These are phyloP conservation scores for Lithophane semibrunnea DNA, from an alignment of 2,888 invertebrate species.

Conservation along the genomic window DNA sequence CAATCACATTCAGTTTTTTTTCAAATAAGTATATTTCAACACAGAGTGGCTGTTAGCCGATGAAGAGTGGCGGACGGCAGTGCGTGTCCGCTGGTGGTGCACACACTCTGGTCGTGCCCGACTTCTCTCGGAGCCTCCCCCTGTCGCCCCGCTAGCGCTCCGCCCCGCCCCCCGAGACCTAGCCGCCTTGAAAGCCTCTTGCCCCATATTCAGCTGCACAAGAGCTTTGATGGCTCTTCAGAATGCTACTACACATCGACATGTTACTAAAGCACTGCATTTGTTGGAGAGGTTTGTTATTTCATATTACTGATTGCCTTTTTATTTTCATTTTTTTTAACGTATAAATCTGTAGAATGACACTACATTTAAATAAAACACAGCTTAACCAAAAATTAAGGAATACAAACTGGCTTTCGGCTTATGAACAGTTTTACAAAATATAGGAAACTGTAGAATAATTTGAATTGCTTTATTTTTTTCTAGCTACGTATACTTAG, in stretches of 20 bases:
- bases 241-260: conserved; percentile 91
- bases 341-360: neutral
- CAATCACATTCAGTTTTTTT: neutral
- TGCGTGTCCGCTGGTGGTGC: conserved; percentile 85
- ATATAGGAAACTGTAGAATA: neutral
- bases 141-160: conserved; percentile 75
- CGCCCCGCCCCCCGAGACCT: conserved; percentile 84
- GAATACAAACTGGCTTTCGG: neutral
- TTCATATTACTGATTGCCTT: neutral
- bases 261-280: conserved; percentile 90
- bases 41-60: conserved; percentile 84
- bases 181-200: conserved; percentile 87
- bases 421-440: neutral
- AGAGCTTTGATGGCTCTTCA: conserved; percentile 90
- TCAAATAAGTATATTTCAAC: neutral
- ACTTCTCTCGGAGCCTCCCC: conserved; percentile 69
- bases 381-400: neutral
- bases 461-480: conserved; percentile 8
- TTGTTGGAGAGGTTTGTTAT: conserved; percentile 89
- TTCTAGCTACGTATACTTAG: conserved; percentile 85
- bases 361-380: neutral
- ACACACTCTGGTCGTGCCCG: conserved; percentile 71
- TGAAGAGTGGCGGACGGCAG: conserved; percentile 79
- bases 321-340: neutral
- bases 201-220: conserved; percentile 87